These are phyloP conservation scores for Phalacrocorax brasilianus DNA, from an alignment of 2,113 vertebrate species.

Conservation along the genomic window DNA sequence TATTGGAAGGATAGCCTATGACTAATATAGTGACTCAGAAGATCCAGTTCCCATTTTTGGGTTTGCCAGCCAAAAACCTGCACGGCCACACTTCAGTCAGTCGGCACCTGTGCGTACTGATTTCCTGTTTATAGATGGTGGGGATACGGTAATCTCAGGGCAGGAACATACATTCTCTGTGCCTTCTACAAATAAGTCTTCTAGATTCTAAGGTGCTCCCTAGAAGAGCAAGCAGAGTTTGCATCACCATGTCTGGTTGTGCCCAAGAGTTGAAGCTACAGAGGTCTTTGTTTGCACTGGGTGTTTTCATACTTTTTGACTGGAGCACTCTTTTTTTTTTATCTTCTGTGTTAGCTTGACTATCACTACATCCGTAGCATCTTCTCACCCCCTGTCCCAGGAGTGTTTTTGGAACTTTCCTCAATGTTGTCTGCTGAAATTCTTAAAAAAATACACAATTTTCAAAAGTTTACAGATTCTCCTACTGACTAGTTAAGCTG, in stretches of 20 bases:
- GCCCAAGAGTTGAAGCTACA: neutral
- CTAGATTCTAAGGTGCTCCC: neutral
- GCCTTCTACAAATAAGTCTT: neutral
- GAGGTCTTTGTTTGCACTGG: neutral
- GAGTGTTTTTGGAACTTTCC: neutral
- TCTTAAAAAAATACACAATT: neutral
- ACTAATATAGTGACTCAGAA: neutral
- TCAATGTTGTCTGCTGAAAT: neutral
- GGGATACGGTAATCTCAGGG: neutral
- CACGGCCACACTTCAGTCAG: neutral
- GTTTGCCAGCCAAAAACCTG: neutral
- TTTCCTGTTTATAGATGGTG: neutral
- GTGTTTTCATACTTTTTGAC: neutral
- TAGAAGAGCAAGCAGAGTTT: neutral
- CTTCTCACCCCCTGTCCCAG: neutral
- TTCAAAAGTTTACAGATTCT: neutral
- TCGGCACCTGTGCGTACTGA: accelerated
- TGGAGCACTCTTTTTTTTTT: neutral
- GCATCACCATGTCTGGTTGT: neutral
- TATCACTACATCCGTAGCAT: neutral
- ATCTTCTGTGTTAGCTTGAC: neutral
- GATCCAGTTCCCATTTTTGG: neutral
- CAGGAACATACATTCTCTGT: neutral
- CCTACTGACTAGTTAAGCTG: neutral
- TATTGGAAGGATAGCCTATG: neutral